Percentiles rank a stretch among this genome's conserved stretches.
These are phyloP conservation scores for Dendrolimus pini DNA, from an alignment of 2,888 invertebrate genomes.

Conservation along the genomic window DNA sequence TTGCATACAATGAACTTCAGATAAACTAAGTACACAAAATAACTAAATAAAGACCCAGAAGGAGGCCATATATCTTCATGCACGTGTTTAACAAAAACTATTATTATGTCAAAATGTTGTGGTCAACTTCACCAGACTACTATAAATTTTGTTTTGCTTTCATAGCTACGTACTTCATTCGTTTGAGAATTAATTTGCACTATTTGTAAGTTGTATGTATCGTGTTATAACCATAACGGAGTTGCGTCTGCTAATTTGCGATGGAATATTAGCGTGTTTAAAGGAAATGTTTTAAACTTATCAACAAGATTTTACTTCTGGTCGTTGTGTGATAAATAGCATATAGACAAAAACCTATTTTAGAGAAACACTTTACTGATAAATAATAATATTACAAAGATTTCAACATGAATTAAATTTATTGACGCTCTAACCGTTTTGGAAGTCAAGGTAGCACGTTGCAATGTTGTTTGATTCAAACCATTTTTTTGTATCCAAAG, in stretches of 20 bases:
- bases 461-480: constrained; percentile 7
- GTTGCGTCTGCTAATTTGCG: constrained; percentile 35
- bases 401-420: background rate
- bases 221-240: constrained; percentile 13
- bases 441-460: background rate
- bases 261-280: constrained; percentile 32
- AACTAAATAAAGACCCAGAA: too few relatives aligned
- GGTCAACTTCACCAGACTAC: background rate
- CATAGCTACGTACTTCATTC: constrained; percentile 9
- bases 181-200: constrained; percentile 10
- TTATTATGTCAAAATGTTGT: too few relatives aligned
- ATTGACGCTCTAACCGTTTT: background rate
- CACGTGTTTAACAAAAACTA: too few relatives aligned
- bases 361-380: constrained; percentile 21
- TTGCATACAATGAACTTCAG: background rate
- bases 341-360: constrained; percentile 9
- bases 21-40: background rate
- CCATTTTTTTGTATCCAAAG: constrained; percentile 42
- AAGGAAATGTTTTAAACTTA: constrained; percentile 13
- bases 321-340: background rate
- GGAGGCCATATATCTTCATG: too few relatives aligned
- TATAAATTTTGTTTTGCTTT: background rate
- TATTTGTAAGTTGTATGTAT: constrained; percentile 4
- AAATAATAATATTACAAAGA: constrained; percentile 21
- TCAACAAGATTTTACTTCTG: background rate